These are phyloP conservation scores for Paracanthobrama guichenoti DNA, from an alignment of 2,113 vertebrate species.

Conservation along the genomic window DNA sequence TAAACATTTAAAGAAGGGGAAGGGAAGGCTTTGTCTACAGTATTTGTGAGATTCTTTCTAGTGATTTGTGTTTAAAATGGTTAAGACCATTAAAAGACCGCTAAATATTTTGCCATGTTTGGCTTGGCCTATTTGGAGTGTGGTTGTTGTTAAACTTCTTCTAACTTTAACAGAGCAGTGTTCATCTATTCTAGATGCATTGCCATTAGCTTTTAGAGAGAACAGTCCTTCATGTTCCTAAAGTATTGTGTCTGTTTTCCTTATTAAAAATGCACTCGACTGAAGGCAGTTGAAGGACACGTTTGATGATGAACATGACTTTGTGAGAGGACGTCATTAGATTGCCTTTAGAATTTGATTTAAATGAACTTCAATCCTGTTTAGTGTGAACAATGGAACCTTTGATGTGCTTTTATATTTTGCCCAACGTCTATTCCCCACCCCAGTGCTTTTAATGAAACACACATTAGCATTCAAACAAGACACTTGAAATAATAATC, in stretches of 20 bases:
- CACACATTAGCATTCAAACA: constrained; percentile 1
- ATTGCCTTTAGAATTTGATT: not conserved
- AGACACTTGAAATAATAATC: constrained; percentile 54
- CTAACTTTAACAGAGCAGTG: not conserved
- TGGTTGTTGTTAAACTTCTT: not conserved
- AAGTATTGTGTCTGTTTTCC: not conserved
- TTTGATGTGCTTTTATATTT: not conserved
- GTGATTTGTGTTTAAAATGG: too few species aligned
- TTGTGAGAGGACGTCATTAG: not conserved
- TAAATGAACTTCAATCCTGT: not conserved
- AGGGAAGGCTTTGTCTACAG: too few species aligned
- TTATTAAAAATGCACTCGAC: not conserved
- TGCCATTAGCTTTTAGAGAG: not conserved
- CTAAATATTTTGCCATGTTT: too few species aligned
- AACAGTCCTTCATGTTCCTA: not conserved
- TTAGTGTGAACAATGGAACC: not conserved
- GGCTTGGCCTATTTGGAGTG: too few species aligned
- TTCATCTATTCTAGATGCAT: not conserved
- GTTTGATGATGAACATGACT: constrained; percentile 7
- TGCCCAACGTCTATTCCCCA: not conserved
- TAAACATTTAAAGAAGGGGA: too few species aligned
- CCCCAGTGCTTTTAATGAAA: constrained; percentile 7
- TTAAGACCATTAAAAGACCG: too few species aligned
- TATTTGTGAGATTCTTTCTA: too few species aligned
- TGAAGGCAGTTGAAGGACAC: constrained; percentile 30